These are phyloP conservation scores for Corythoichthys intestinalis DNA, from an alignment of 2,113 vertebrate genomes.

Conservation along the genomic window DNA sequence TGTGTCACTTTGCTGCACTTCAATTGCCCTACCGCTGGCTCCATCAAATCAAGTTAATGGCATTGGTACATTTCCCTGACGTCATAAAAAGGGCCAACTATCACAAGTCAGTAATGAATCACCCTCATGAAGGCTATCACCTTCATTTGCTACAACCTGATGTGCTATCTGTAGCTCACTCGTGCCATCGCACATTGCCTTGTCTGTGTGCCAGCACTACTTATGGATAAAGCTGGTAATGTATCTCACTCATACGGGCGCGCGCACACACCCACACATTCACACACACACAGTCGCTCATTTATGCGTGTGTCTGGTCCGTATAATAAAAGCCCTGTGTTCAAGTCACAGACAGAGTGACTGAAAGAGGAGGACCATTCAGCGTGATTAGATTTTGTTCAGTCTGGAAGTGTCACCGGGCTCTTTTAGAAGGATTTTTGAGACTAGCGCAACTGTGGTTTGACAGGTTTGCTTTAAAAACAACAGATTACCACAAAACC, in stretches of 20 bases:
- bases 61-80: constrained; percentile 33
- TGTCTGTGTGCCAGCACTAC: constrained; percentile 39
- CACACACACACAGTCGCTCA: constrained; percentile 53
- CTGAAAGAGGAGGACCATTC: constrained; percentile 45
- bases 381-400: constrained; percentile 48
- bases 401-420: constrained; percentile 31
- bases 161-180: constrained; percentile 25
- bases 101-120: constrained; percentile 39
- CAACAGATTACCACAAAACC: not conserved
- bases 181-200: constrained; percentile 41
- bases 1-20: constrained; percentile 8
- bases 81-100: constrained; percentile 45
- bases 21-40: constrained; percentile 12
- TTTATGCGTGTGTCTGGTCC: constrained; percentile 60
- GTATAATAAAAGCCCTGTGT: constrained; percentile 65
- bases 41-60: constrained; percentile 57
- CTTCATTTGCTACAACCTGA: constrained; percentile 15
- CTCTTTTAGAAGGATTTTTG: constrained; percentile 22
- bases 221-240: constrained; percentile 48
- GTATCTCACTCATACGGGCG: constrained; percentile 40
- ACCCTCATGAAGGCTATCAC: constrained; percentile 20
- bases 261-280: constrained; percentile 41
- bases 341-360: constrained; percentile 38
- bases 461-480: constrained; percentile 8
- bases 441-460: not conserved